These are phyloP conservation scores for Hydrolagus affinis DNA, from an alignment of 2,113 vertebrate genomes.

Conservation along the genomic window DNA sequence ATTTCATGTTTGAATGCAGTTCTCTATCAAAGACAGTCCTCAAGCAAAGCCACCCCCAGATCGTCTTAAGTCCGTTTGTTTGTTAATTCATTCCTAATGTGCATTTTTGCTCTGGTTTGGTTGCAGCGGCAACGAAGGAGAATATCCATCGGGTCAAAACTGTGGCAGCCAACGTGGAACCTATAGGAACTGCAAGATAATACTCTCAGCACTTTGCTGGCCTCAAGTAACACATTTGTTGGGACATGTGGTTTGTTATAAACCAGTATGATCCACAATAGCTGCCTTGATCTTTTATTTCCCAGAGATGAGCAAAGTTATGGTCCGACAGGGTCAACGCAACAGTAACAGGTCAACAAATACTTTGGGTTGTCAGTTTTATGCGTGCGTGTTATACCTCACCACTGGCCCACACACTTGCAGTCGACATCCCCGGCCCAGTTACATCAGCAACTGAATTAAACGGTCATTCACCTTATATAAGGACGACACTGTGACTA, in stretches of 20 bases:
- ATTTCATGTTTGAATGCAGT: neutral
- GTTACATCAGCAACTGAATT: neutral
- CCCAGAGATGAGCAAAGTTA: neutral
- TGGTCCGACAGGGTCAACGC: neutral
- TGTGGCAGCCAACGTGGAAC: too few relatives aligned
- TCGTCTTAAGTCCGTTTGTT: neutral
- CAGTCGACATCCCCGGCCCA: neutral
- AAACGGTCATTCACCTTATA: neutral
- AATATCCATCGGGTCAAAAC: too few relatives aligned
- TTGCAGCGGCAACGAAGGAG: neutral
- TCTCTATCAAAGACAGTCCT: neutral
- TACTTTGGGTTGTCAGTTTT: neutral
- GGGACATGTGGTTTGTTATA: neutral
- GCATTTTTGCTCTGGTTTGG: neutral
- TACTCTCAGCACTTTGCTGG: neutral
- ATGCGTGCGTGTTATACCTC: neutral
- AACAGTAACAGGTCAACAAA: constrained; percentile 5
- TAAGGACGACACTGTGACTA: neutral
- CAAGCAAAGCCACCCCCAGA: neutral
- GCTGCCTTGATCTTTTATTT: neutral
- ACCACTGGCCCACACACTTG: neutral
- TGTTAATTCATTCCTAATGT: neutral
- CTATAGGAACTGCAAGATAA: neutral
- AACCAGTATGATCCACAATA: neutral
- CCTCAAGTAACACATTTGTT: neutral